Evolutionary conservation across 1,140 invertebrate species (phyloP).

Genomic region (Zophobas morio): DNA sequence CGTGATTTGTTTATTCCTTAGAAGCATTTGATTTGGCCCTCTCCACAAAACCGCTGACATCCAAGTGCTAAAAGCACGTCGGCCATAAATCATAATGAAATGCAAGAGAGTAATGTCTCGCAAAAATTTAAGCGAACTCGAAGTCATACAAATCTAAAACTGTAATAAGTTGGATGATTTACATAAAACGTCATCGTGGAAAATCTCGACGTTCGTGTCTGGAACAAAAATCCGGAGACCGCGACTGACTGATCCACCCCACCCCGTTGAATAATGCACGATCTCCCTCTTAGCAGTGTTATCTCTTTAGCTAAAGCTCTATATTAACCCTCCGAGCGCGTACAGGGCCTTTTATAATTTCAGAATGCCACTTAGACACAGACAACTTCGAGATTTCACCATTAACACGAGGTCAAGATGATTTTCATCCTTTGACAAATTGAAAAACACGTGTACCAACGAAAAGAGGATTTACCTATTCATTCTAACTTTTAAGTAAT

Average conservation of each 20-base stretch:
- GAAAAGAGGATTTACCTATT: conserved; percentile 18
- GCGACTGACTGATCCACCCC: conserved; percentile 46
- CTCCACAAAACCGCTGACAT: conserved; percentile 14
- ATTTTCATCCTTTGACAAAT: conserved; percentile 12
- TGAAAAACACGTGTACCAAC: conserved; percentile 19
- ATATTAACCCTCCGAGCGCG: conserved; percentile 57
- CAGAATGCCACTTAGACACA: conserved; percentile 45
- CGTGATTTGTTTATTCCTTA: conserved; percentile 31
- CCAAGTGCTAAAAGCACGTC: conserved; percentile 30
- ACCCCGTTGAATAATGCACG: conserved; percentile 59
- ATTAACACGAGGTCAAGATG: conserved; percentile 11
- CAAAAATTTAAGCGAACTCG: conserved; percentile 42
- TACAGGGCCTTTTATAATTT: conserved; percentile 52
- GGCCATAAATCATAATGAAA: conserved; percentile 49
- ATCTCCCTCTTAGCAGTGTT: conserved; percentile 55
- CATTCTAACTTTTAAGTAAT: background rate
- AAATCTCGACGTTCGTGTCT: conserved; percentile 49
- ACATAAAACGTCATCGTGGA: conserved; percentile 48
- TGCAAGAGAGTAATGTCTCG: conserved; percentile 41
- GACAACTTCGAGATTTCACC: conserved; percentile 5
- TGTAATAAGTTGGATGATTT: conserved; percentile 51
- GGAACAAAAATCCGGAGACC: conserved; percentile 48
- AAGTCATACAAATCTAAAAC: conserved; percentile 48
- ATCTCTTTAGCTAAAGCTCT: conserved; percentile 61
- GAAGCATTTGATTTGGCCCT: conserved; percentile 31